Conservation (phyloP, 2,888 invertebrate species). For the Torymus texanus region DNA sequence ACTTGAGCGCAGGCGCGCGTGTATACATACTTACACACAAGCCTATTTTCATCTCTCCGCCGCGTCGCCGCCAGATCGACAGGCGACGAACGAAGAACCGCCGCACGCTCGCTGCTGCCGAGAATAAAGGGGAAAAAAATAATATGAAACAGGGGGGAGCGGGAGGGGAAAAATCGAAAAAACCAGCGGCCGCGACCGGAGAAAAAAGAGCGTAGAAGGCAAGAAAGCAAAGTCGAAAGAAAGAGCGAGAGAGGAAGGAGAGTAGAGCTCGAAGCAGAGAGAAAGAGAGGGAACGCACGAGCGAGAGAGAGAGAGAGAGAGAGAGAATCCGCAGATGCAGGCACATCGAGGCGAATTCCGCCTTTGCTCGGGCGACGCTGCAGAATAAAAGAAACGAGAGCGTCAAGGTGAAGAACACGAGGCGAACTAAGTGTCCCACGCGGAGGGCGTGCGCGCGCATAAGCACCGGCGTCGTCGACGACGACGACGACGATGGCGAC, state of each 20-base stretch:
- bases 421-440: conserved; percentile 56
- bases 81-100: conserved; percentile 16
- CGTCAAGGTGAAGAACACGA: conserved; percentile 57
- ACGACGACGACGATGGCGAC: too few relatives aligned
- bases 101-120: conserved; percentile 28
- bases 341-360: conserved; percentile 50
- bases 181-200: too few relatives aligned
- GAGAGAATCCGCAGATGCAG: conserved; percentile 44
- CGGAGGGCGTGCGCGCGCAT: conserved; percentile 30
- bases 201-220: conserved; percentile 15
- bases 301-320: conserved; percentile 44
- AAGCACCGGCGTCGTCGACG: conserved; percentile 11
- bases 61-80: conserved; percentile 38
- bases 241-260: conserved; percentile 36
- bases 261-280: neutral
- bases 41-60: conserved; percentile 52
- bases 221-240: conserved; percentile 6
- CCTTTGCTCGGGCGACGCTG: conserved; percentile 26
- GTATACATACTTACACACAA: conserved; percentile 13
- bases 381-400: conserved; percentile 57
- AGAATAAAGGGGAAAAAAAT: conserved; percentile 54
- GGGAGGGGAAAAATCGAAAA: conserved; percentile 26
- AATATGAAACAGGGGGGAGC: conserved; percentile 42
- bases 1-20: neutral
- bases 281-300: conserved; percentile 22